A percentile compares a stretch with the other conserved stretches of the same genome.
Conservation (phyloP, 2,888 invertebrate species). For the Phasia obesa region DNA sequence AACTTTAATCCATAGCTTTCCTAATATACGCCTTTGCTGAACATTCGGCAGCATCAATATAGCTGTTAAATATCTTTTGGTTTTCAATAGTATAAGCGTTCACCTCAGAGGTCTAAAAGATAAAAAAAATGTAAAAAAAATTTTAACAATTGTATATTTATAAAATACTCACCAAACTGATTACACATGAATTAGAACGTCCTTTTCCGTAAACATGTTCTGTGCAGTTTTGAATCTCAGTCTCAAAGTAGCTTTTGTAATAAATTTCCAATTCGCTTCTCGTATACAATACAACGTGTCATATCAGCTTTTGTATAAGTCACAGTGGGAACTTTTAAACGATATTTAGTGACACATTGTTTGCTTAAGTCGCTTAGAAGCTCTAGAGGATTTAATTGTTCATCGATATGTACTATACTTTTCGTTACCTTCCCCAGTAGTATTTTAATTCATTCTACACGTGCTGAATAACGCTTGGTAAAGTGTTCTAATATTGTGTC, state of each 20-base stretch:
- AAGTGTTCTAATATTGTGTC: no score
- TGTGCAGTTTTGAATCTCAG: neutral
- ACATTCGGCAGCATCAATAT: conserved; percentile 45
- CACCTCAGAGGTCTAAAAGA: conserved; percentile 32
- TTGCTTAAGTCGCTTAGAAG: conserved; percentile 63
- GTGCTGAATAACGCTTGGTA: no score
- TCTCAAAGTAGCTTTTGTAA: conserved; percentile 33
- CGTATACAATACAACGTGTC: conserved; percentile 59
- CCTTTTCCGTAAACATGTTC: no score
- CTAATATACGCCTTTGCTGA: conserved; percentile 27
- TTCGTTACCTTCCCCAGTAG: no score
- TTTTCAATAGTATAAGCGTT: neutral
- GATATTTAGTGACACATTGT: conserved; percentile 70
- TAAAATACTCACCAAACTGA: conserved; percentile 13
- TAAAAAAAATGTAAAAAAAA: neutral
- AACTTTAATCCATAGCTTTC: conserved; percentile 60
- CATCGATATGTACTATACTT: conserved; percentile 49
- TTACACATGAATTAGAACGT: no score
- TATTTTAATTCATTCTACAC: no score
- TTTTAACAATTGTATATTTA: neutral
- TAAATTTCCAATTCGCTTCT: conserved; percentile 33
- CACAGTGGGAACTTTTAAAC: conserved; percentile 52
- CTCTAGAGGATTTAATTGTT: conserved; percentile 64
- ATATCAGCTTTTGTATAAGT: conserved; percentile 39
- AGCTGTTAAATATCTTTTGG: conserved; percentile 36